Percentiles rank a stretch among this genome's conserved stretches.
Conservation (phyloP, 2,113 vertebrate genomes). For the Mugil cephalus region DNA sequence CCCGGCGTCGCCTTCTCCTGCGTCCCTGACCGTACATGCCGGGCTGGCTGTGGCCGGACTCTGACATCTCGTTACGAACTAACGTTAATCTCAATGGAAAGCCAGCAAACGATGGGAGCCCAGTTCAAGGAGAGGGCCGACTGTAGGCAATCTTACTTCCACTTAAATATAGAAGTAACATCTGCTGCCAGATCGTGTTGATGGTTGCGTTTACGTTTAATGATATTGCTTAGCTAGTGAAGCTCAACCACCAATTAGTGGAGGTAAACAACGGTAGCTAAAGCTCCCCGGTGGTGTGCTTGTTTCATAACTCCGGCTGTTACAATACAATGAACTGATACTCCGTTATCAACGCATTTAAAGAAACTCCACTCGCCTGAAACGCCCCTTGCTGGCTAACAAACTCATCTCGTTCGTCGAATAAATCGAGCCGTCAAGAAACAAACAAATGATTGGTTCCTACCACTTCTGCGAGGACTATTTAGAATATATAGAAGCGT, state of each 20-base stretch:
- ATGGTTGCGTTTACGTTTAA: not conserved
- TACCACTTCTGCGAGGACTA: too few relatives aligned
- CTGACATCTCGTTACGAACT: conserved; percentile 83
- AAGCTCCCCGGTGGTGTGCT: not conserved
- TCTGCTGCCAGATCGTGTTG: not conserved
- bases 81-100: not conserved
- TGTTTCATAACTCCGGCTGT: not conserved
- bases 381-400: fast-evolving
- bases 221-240: not conserved
- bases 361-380: conserved; percentile 32
- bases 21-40: conserved; percentile 90
- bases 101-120: not conserved
- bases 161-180: not conserved
- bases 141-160: not conserved
- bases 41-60: conserved; percentile 94
- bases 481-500: too few relatives aligned
- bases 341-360: fast-evolving
- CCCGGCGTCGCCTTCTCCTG: conserved; percentile 86
- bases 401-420: conserved; percentile 13
- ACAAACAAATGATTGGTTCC: conserved; percentile 47
- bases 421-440: conserved; percentile 45
- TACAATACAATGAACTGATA: fast-evolving
- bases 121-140: too few relatives aligned
- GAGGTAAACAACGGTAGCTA: not conserved
- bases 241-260: not conserved